Base-by-base conservation (phyloP, 64 coral and sea anemone genomes). In the Cladopsammia gracilis region DNA sequence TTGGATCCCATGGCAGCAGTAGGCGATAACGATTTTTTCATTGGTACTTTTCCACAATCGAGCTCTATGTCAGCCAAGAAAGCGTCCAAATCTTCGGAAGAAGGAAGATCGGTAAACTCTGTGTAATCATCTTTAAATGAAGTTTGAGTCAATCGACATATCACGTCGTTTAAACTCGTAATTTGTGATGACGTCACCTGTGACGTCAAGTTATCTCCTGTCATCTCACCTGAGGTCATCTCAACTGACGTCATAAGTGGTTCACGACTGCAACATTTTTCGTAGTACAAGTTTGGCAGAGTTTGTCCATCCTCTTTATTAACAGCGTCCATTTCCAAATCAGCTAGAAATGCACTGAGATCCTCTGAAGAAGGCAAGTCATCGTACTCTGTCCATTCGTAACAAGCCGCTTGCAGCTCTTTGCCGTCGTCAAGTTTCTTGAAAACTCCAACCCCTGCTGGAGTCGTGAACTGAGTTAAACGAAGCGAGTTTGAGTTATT, bases 361-460 rank as follows among this genome's bases (percentile, higher is more conserved):
- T 92, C 82, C 86, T 92, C 90, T 5, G 90, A 92, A 45, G 90
- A 92, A 57, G 82, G 90, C 52, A 92, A 92, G 71, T 92, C 82
- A 0, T 82, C 53, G 19, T 86, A 62, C 18, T 86, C 58, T 11
- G 48, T 48, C n/a, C 56, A 60, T 20, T 8, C 53, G 53, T 56
- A 56, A 56, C 3, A 56, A 56, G 53, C 7, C 7, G 53, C 53
- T 6, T 56, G 53, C 53, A 1, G 7, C 12, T 56, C 53, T 56
- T 23, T 51, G 15, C 44, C 7, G 72, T 18, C 4, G 72, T 75
- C 44, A 20, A 19, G 44, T 56, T 56, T 56, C 53, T 56, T 5
- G 2, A 12, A 56, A 56, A 10, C 12, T 12, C 7, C 3, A 10
- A 7, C 53, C 53, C 1, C 12, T 10, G 53, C 12, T 56, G 7